Evolutionary conservation across 1,140 invertebrate genomes (phyloP).

Genomic region (Heliconius melpomene): DNA sequence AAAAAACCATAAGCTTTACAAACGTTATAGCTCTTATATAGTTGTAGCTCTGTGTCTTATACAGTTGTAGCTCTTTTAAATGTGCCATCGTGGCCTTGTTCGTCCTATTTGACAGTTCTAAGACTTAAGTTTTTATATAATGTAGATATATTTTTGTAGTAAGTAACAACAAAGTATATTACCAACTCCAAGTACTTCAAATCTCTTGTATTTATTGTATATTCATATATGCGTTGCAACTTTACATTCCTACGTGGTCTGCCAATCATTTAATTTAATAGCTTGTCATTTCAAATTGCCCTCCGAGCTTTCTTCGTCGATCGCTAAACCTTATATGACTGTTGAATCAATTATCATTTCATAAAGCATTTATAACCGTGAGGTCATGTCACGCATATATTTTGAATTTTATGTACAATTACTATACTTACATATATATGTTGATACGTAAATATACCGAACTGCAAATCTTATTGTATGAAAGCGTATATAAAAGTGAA

Average conservation of each 20-base stretch:
- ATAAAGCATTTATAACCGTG: conserved; percentile 45
- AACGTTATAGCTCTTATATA: too few species aligned
- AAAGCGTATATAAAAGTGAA: background rate
- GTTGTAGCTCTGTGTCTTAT: too few species aligned
- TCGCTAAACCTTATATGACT: conserved; percentile 53
- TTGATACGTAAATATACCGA: background rate
- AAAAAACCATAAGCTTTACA: too few species aligned
- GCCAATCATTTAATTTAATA: conserved; percentile 67
- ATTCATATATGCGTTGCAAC: conserved; percentile 15
- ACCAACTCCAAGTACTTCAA: background rate
- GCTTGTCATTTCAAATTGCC: conserved; percentile 66
- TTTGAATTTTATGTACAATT: conserved; percentile 40
- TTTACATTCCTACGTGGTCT: conserved; percentile 46
- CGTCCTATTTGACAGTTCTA: too few species aligned
- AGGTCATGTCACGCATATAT: conserved; percentile 59
- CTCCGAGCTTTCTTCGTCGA: conserved; percentile 56
- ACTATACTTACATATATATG: background rate
- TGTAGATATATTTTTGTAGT: background rate
- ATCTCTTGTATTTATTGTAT: background rate
- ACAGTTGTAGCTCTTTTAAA: too few species aligned
- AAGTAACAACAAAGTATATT: background rate
- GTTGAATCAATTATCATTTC: conserved; percentile 64
- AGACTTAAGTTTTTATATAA: background rate
- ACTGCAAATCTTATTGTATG: background rate
- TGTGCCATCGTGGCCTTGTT: too few species aligned